Conservation (phyloP, 1,140 invertebrate genomes). For the Cepaea nemoralis region DNA sequence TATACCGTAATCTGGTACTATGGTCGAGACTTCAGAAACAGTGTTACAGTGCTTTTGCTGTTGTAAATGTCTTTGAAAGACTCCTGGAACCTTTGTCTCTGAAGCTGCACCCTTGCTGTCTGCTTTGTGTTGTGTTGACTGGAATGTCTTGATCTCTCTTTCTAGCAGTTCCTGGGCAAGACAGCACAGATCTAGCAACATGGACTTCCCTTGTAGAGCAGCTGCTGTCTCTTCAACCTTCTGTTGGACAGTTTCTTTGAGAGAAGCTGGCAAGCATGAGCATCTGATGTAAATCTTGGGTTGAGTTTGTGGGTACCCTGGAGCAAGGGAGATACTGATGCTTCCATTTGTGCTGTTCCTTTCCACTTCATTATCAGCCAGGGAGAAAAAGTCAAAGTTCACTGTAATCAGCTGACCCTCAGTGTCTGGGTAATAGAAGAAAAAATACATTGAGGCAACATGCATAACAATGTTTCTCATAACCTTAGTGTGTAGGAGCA, state of each 20-base stretch:
- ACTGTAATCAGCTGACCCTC: not conserved
- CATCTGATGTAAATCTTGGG: not conserved
- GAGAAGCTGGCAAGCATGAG: not conserved
- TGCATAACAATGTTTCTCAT: too few species aligned
- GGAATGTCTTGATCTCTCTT: not conserved
- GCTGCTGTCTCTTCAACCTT: constrained; percentile 1
- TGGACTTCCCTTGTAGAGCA: not conserved
- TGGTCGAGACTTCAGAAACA: too few species aligned
- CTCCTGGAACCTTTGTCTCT: not conserved
- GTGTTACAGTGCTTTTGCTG: not conserved
- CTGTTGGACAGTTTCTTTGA: not conserved
- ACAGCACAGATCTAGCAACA: constrained; percentile 14
- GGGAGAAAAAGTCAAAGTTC: not conserved
- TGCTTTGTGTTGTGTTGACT: not conserved
- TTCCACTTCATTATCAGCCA: too few species aligned
- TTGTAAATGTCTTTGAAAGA: not conserved
- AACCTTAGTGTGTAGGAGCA: too few species aligned
- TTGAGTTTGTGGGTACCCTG: not conserved
- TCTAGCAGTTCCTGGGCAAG: constrained; percentile 4
- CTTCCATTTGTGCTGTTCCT: not conserved
- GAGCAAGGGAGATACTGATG: not conserved
- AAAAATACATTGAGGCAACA: not conserved
- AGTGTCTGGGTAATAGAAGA: not conserved
- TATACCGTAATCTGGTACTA: not conserved
- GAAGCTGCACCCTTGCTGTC: not conserved